Percentiles rank a stretch among this genome's conserved stretches.
Evolutionary conservation across 2,113 vertebrate species (phyloP).

Genomic region (Dolichotis patagonum): DNA sequence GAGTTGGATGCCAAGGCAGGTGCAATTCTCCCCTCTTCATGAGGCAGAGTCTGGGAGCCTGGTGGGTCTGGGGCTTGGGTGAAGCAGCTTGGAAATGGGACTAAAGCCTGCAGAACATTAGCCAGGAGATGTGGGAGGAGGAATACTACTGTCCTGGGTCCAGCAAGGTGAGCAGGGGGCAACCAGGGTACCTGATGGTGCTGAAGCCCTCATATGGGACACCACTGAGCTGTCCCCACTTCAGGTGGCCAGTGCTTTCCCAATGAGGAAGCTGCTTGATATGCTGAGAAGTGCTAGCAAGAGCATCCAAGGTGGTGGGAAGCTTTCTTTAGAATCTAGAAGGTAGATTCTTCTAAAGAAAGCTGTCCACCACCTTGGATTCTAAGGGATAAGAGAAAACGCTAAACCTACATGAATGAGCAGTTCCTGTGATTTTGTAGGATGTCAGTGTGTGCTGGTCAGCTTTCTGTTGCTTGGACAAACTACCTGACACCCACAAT

Average conservation of each 20-base stretch:
- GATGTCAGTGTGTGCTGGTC: neutral
- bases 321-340: neutral
- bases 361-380: too few species aligned
- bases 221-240: rapidly evolving
- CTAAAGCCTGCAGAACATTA: neutral
- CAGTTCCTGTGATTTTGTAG: neutral
- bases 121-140: neutral
- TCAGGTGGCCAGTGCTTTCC: neutral
- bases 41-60: neutral
- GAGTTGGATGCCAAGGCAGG: neutral
- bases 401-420: rapidly evolving
- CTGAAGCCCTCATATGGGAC: neutral
- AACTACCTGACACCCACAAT: neutral
- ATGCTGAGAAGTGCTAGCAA: neutral
- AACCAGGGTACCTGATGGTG: rapidly evolving
- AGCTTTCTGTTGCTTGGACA: neutral
- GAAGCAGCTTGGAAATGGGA: neutral
- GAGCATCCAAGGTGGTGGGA: neutral
- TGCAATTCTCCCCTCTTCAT: neutral
- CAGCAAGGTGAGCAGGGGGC: neutral
- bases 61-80: neutral
- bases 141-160: neutral
- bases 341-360: neutral
- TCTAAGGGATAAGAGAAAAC: neutral
- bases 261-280: neutral